Evolutionary conservation across 2,113 vertebrate genomes (phyloP).

Genomic region (Takifugu flavidus): DNA sequence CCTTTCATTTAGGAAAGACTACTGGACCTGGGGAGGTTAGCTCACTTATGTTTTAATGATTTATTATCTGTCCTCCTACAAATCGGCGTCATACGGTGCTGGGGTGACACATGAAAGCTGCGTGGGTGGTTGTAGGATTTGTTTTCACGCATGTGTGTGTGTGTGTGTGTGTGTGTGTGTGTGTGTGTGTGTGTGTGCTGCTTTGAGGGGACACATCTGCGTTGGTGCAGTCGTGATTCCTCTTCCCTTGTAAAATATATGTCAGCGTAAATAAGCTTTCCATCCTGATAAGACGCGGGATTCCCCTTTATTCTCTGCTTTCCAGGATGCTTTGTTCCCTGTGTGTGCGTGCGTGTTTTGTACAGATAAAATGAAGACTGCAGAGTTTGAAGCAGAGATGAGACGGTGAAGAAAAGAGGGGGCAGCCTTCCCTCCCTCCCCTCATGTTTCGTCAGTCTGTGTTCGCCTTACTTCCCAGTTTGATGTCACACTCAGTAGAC

Average conservation of each 20-base stretch:
- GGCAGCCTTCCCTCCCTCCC: slow-evolving; percentile 67
- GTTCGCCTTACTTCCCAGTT: slow-evolving; percentile 33
- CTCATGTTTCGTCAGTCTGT: slow-evolving; percentile 34
- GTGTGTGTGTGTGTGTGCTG: slow-evolving; percentile 1
- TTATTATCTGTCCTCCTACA: slow-evolving; percentile 4
- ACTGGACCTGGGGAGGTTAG: slow-evolving; percentile 12
- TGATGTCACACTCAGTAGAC: slow-evolving; percentile 65
- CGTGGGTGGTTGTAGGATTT: slow-evolving; percentile 13
- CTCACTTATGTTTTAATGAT: slow-evolving; percentile 14
- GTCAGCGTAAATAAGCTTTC: neutral
- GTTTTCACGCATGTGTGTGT: neutral
- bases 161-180: neutral
- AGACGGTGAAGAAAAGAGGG: slow-evolving; percentile 45
- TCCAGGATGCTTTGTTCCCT: slow-evolving; percentile 1
- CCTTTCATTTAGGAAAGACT: slow-evolving; percentile 44
- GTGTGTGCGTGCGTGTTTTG: slow-evolving; percentile 1
- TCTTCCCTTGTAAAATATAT: neutral
- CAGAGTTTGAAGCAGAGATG: slow-evolving; percentile 44
- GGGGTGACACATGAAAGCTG: neutral
- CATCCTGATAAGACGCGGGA: neutral
- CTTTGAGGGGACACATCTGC: slow-evolving; percentile 30
- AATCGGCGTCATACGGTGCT: slow-evolving; percentile 8
- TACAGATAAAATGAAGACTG: slow-evolving; percentile 3
- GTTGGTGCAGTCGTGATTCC: neutral
- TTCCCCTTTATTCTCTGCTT: slow-evolving; percentile 8